Conservation (phyloP, 2,888 invertebrate species). For the Emesis furor region DNA sequence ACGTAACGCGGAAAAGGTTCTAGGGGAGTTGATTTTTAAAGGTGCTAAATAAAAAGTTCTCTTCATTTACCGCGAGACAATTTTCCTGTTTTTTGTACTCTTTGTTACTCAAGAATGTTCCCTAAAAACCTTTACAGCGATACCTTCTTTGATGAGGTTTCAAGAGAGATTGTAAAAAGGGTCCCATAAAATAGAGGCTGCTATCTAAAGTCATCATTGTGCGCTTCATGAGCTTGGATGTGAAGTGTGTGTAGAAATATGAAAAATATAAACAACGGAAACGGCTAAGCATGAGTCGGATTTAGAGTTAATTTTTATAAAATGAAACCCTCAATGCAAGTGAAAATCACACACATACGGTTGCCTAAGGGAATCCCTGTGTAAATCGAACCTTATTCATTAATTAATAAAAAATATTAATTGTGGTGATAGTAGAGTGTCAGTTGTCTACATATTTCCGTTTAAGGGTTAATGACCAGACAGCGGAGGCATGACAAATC, state of each 20-base stretch:
- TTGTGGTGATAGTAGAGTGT: too few species aligned
- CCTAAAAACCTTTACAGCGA: constrained; percentile 18
- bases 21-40: not conserved
- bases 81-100: constrained; percentile 8
- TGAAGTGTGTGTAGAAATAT: constrained; percentile 3
- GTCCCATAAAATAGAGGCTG: constrained; percentile 12
- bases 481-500: too few species aligned
- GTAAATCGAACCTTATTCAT: too few species aligned
- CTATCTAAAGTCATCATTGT: not conserved
- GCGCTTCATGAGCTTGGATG: not conserved
- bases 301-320: too few species aligned
- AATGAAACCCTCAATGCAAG: too few species aligned
- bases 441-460: too few species aligned
- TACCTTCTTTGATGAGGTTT: constrained; percentile 20
- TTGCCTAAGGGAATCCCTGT: too few species aligned
- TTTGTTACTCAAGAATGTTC: constrained; percentile 18
- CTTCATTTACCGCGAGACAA: constrained; percentile 12
- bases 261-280: too few species aligned
- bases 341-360: too few species aligned
- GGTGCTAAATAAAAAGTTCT: not conserved
- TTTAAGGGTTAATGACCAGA: too few species aligned
- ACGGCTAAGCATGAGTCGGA: too few species aligned
- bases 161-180: constrained; percentile 20
- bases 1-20: not conserved
- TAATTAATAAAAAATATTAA: too few species aligned